Evolutionary conservation across 2,888 invertebrate species (phyloP).

Genomic region (Drosophila ezoana): DNA sequence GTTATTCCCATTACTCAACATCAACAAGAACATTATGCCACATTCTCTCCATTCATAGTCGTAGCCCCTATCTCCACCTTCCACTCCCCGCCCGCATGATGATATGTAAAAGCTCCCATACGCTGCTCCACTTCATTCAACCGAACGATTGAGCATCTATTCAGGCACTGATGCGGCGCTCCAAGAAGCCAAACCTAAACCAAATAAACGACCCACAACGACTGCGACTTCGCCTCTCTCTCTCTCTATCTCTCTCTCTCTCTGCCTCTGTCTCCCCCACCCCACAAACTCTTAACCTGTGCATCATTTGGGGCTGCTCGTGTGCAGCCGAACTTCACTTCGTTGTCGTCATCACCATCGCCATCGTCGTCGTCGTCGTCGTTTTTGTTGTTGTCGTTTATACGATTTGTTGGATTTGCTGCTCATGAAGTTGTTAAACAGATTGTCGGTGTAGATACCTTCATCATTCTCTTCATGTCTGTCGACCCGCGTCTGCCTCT

Average conservation of each 20-base stretch:
- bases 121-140: conserved; percentile 72
- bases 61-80: conserved; percentile 1
- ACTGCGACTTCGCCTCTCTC: conserved; percentile 30
- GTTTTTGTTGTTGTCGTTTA: conserved; percentile 70
- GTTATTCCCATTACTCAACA: conserved; percentile 79
- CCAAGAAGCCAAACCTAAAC: conserved; percentile 61
- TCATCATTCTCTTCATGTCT: conserved; percentile 69
- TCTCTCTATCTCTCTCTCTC: background rate
- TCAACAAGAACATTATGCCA: conserved; percentile 79
- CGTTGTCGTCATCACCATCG: conserved; percentile 35
- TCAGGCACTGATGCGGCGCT: conserved; percentile 63
- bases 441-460: conserved; percentile 84
- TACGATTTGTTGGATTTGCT: conserved; percentile 84
- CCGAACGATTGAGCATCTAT: conserved; percentile 78
- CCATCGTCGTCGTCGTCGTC: conserved; percentile 25
- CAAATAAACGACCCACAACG: conserved; percentile 76
- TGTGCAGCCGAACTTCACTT: conserved; percentile 46
- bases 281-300: conserved; percentile 21
- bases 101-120: conserved; percentile 48
- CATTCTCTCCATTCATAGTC: conserved; percentile 62
- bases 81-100: background rate
- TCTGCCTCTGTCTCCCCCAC: background rate
- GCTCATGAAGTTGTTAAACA: conserved; percentile 84
- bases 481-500: conserved; percentile 39
- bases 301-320: conserved; percentile 54